These are phyloP conservation scores for Micrasema longulum DNA, from an alignment of 1,140 invertebrate genomes.

Conservation along the genomic window DNA sequence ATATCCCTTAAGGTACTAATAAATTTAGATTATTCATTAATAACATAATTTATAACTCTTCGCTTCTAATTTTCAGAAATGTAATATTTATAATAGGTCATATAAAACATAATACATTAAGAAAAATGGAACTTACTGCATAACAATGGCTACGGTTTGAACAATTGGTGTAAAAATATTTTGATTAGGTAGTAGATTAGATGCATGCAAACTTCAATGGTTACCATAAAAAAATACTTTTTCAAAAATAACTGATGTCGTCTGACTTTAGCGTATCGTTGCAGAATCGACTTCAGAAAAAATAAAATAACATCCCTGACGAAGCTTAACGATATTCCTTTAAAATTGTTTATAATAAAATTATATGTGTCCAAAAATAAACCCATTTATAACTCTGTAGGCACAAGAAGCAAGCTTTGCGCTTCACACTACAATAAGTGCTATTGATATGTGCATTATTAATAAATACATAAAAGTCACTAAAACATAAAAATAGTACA, in stretches of 20 bases:
- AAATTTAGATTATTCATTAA: too few relatives aligned
- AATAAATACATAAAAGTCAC: too few relatives aligned
- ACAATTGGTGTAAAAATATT: conserved; percentile 6
- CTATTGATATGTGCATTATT: too few relatives aligned
- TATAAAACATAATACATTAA: too few relatives aligned
- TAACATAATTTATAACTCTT: too few relatives aligned
- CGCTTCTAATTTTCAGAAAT: too few relatives aligned
- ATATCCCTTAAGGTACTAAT: too few relatives aligned
- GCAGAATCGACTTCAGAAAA: conserved; percentile 2
- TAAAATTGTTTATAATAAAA: conserved; percentile 8
- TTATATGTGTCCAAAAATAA: conserved; percentile 1
- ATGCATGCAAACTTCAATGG: conserved; percentile 17
- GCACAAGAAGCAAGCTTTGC: too few relatives aligned
- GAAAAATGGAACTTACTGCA: neutral
- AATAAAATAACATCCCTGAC: conserved; percentile 1
- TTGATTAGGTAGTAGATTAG: neutral
- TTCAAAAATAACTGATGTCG: conserved; percentile 2
- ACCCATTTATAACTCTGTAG: neutral
- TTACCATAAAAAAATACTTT: conserved; percentile 7
- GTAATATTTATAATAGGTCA: too few relatives aligned
- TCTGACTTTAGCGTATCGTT: neutral
- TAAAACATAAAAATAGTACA: too few relatives aligned
- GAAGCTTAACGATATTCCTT: conserved; percentile 7
- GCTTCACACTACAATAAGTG: too few relatives aligned
- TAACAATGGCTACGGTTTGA: neutral